A percentile compares a stretch with the other conserved stretches of the same genome.
These are phyloP conservation scores for Philopedon plagiatum DNA, from an alignment of 2,888 invertebrate species.

Conservation along the genomic window DNA sequence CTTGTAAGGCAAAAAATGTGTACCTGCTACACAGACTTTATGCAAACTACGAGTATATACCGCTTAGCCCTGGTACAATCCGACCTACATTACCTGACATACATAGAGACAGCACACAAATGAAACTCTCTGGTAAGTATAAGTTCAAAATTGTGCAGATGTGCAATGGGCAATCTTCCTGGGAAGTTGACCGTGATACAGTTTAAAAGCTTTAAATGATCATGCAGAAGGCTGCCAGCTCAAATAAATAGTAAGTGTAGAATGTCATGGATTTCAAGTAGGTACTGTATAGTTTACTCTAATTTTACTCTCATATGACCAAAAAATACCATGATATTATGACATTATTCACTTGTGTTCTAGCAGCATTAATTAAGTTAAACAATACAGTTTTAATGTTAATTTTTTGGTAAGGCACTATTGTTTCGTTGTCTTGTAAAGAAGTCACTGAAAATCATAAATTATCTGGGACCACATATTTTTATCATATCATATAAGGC, in stretches of 20 bases:
- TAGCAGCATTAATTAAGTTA: not conserved
- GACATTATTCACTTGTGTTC: conserved; percentile 12
- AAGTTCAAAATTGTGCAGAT: conserved; percentile 16
- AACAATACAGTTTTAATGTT: not conserved
- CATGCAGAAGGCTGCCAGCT: conserved; percentile 36
- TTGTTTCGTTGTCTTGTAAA: not conserved
- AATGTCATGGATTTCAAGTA: conserved; percentile 6
- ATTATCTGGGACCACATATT: not conserved
- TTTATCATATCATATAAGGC: not conserved
- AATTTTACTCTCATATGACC: not conserved
- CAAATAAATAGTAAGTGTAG: conserved; percentile 9
- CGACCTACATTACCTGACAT: not conserved
- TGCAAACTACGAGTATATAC: too few species aligned
- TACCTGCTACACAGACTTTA: too few species aligned
- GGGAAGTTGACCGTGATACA: conserved; percentile 14
- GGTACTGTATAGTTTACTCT: too few species aligned
- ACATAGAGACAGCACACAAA: not conserved
- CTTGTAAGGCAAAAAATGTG: too few species aligned
- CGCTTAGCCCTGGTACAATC: too few species aligned
- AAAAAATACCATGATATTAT: not conserved
- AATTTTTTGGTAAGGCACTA: not conserved
- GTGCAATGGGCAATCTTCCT: conserved; percentile 14
- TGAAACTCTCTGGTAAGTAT: not conserved
- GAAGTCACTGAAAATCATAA: not conserved
- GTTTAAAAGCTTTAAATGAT: conserved; percentile 22